Conservation (phyloP, 1,140 invertebrate genomes). For the Penaeus indicus region DNA sequence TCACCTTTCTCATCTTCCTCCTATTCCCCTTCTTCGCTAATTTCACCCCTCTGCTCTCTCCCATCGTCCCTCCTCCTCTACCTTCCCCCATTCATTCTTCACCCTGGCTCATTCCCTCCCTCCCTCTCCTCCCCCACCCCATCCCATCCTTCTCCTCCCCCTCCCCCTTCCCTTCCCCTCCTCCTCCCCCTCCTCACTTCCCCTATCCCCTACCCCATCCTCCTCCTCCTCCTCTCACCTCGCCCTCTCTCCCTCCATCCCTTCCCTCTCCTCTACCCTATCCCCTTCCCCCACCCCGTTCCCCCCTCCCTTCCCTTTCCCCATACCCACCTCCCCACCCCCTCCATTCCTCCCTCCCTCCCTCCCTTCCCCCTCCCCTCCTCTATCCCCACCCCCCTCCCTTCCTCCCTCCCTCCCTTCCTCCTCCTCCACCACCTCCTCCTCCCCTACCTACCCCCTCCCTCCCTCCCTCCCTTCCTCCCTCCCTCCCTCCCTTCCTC, state of each 20-base stretch:
- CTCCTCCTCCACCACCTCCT: not conserved
- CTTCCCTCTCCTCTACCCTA: no score
- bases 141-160: no score
- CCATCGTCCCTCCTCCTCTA: not conserved
- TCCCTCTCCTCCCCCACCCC: not conserved
- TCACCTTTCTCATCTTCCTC: not conserved
- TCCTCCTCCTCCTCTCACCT: no score
- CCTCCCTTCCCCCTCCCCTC: no score
- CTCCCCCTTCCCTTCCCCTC: no score
- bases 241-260: no score
- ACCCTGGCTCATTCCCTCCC: not conserved
- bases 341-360: no score
- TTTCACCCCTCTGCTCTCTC: not conserved
- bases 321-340: not conserved
- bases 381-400: not conserved
- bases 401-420: not conserved
- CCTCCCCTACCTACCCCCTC: not conserved
- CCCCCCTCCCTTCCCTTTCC: no score
- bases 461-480: not conserved
- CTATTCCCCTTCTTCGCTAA: not conserved
- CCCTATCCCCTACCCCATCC: not conserved
- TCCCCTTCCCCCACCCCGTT: no score
- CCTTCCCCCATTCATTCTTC: not conserved
- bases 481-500: not conserved
- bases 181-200: no score